Evolutionary conservation across 2,113 vertebrate genomes (phyloP).

Genomic region (Dipodomys spectabilis): DNA sequence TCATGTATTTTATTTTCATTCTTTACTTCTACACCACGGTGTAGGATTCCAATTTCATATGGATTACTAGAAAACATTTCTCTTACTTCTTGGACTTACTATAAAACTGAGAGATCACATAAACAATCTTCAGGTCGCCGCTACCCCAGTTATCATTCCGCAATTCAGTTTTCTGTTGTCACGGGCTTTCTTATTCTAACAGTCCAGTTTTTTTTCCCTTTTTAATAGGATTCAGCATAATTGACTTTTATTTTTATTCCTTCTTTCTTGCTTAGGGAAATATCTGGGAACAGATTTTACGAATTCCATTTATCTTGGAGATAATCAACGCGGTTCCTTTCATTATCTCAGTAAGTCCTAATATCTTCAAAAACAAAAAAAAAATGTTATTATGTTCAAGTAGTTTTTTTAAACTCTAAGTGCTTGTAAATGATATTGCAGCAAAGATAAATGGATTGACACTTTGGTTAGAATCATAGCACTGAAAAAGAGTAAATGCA

Average conservation of each 20-base stretch:
- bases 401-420: neutral
- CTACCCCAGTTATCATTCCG: neutral
- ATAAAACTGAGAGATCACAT: neutral
- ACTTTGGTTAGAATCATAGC: conserved; percentile 6
- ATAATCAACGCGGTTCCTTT: conserved; percentile 93
- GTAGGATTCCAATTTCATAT: neutral
- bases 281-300: conserved; percentile 92
- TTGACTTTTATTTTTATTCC: conserved; percentile 63
- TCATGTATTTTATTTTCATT: no score
- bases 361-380: neutral
- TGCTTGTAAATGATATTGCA: conserved; percentile 2
- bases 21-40: neutral
- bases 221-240: conserved; percentile 18
- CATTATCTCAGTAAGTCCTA: conserved; percentile 89
- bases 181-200: neutral
- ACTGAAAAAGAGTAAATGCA: neutral
- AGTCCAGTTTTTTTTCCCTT: conserved; percentile 23
- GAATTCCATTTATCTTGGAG: conserved; percentile 92
- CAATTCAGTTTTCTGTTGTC: neutral
- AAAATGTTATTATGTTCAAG: neutral
- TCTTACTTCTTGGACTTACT: neutral
- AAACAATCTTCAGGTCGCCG: neutral
- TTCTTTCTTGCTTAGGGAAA: conserved; percentile 88
- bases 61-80: neutral
- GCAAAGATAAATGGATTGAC: neutral